Conservation (phyloP, 2,888 invertebrate species). For the Epinotia ramella region DNA sequence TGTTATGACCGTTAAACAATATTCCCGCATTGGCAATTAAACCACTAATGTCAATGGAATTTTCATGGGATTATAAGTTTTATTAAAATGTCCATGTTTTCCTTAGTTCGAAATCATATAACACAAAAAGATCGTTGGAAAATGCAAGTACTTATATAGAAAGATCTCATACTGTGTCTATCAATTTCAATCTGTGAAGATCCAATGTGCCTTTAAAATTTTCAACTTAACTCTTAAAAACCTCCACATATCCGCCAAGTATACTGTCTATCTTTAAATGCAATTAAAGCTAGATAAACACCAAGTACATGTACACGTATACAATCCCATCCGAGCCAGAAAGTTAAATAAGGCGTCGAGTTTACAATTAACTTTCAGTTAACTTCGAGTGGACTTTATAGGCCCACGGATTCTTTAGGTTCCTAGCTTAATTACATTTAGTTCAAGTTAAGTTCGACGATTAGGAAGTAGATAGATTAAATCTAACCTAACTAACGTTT, state of each 20-base stretch:
- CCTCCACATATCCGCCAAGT: background rate
- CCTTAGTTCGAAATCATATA: too few species aligned
- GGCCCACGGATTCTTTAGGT: conserved; percentile 41
- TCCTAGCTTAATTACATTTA: conserved; percentile 44
- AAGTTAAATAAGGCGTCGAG: conserved; percentile 48
- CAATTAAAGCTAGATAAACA: conserved; percentile 38
- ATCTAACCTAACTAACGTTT: too few species aligned
- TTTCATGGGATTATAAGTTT: too few species aligned
- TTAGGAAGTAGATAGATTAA: conserved; percentile 19
- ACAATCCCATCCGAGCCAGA: conserved; percentile 33
- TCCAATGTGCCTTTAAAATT: background rate
- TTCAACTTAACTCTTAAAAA: background rate
- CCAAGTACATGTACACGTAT: conserved; percentile 18
- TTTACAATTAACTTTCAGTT: conserved; percentile 59
- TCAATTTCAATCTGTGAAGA: background rate
- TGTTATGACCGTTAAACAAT: too few species aligned
- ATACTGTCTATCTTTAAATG: conserved; percentile 29
- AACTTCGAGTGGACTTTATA: conserved; percentile 48
- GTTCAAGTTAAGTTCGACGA: conserved; percentile 37
- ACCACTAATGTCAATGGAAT: too few species aligned
- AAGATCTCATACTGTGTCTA: background rate
- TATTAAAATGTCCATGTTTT: too few species aligned
- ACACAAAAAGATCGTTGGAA: too few species aligned
- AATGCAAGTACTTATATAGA: too few species aligned
- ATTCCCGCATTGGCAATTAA: too few species aligned